phyloP scores from a whole-genome alignment of 1,140 invertebrate species.

The Ceratosolen fusciceps region DNA sequence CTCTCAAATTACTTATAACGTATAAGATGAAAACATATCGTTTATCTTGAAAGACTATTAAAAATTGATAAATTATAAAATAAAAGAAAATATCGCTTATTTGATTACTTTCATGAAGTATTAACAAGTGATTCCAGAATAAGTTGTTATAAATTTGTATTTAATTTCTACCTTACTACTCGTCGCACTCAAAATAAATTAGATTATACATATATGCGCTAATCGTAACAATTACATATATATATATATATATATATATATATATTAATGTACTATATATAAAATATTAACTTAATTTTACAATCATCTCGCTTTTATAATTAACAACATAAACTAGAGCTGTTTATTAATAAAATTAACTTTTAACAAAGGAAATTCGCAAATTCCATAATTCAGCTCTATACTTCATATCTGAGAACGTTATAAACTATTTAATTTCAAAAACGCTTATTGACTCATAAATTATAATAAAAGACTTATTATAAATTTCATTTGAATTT shows the following conservation, averaged over 20 bases:
- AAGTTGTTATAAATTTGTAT: slow-evolving; percentile 3
- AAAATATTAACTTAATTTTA: too few species aligned
- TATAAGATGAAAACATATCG: neutral
- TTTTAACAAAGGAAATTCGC: slow-evolving; percentile 27
- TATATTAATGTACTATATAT: slow-evolving; percentile 41
- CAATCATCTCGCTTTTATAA: slow-evolving; percentile 27
- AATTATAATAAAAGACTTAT: slow-evolving; percentile 12
- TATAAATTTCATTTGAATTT: slow-evolving; percentile 17
- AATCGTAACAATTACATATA: slow-evolving; percentile 29
- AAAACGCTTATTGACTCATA: neutral
- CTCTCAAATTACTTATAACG: slow-evolving; percentile 4
- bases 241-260: slow-evolving; percentile 29
- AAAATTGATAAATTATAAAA: slow-evolving; percentile 39
- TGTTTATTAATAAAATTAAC: slow-evolving; percentile 32
- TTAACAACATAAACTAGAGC: slow-evolving; percentile 37
- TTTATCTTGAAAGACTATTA: neutral
- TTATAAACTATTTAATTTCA: slow-evolving; percentile 1
- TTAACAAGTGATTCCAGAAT: slow-evolving; percentile 26
- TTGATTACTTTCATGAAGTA: slow-evolving; percentile 5
- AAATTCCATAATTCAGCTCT: slow-evolving; percentile 20
- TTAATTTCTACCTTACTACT: slow-evolving; percentile 13
- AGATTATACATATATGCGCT: slow-evolving; percentile 17
- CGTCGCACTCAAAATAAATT: slow-evolving; percentile 2
- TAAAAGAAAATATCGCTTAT: slow-evolving; percentile 1
- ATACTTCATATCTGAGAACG: neutral